These are phyloP conservation scores for Bubalus kerabau DNA, from an alignment of 2,113 vertebrate species.

Conservation along the genomic window DNA sequence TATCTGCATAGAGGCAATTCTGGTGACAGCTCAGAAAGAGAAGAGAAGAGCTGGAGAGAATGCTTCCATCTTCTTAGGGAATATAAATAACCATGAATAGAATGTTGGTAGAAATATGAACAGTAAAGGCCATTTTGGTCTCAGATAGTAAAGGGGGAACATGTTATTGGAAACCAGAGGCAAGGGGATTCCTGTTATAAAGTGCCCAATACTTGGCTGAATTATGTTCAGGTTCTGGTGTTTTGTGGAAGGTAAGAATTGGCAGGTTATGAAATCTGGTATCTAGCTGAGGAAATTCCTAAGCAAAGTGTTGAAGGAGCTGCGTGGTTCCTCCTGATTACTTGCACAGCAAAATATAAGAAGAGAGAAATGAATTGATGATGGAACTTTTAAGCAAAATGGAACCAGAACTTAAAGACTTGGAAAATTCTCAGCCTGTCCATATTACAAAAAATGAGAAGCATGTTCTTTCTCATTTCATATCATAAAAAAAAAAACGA, in stretches of 20 bases:
- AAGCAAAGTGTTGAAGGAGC: not conserved
- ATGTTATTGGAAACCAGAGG: not conserved
- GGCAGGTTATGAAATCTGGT: not conserved
- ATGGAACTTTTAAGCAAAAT: not conserved
- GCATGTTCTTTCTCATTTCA: not conserved
- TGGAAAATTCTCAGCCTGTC: not conserved
- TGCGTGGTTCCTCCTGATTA: not conserved
- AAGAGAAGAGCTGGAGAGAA: not conserved
- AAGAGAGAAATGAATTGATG: not conserved
- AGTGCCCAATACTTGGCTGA: not conserved
- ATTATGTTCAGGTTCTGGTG: not conserved
- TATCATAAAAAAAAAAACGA: not conserved
- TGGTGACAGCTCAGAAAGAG: not conserved
- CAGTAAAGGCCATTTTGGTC: not conserved
- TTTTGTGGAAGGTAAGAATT: not conserved
- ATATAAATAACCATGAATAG: not conserved
- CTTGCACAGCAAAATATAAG: not conserved
- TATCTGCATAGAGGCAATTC: not conserved
- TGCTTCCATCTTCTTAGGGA: not conserved
- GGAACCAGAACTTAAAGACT: not conserved
- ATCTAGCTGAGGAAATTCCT: slow-evolving; percentile 5
- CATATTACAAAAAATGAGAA: not conserved
- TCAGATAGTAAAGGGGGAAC: not conserved
- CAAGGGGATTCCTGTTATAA: not conserved
- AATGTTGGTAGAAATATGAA: not conserved